These are phyloP conservation scores for Lysiphlebus fabarum DNA, from an alignment of 1,140 invertebrate species.

Conservation along the genomic window DNA sequence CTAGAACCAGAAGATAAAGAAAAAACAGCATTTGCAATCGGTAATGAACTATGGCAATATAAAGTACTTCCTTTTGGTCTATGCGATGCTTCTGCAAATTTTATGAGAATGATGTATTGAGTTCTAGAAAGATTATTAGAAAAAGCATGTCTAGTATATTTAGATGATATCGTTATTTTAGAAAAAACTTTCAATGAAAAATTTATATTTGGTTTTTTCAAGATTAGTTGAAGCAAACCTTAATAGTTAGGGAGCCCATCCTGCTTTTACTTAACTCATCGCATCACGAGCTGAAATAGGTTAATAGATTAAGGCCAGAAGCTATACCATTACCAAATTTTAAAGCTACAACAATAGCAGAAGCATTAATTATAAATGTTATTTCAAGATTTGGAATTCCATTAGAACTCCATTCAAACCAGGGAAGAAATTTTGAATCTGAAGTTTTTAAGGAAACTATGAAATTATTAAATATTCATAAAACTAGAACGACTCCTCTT, in stretches of 20 bases:
- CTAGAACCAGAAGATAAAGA: conserved; percentile 36
- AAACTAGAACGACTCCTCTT: conserved; percentile 40
- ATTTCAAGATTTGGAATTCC: conserved; percentile 27
- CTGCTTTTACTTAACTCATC: conserved; percentile 23
- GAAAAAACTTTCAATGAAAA: conserved; percentile 27
- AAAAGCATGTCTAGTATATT: conserved; percentile 35
- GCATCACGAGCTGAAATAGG: conserved; percentile 29
- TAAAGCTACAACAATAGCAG: conserved; percentile 19
- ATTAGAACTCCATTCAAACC: conserved; percentile 44
- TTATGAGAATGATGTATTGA: neutral
- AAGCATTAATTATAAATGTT: conserved; percentile 23
- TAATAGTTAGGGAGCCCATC: conserved; percentile 21
- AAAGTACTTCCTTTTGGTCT: conserved; percentile 46
- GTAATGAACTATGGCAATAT: conserved; percentile 36
- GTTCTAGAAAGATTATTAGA: conserved; percentile 26
- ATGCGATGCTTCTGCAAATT: conserved; percentile 6
- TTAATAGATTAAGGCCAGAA: too few relatives aligned
- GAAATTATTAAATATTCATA: conserved; percentile 34
- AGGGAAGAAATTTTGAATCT: conserved; percentile 44
- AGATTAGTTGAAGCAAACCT: conserved; percentile 27
- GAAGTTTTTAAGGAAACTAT: conserved; percentile 35
- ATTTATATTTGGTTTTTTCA: conserved; percentile 29
- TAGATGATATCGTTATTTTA: conserved; percentile 36
- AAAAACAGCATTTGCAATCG: conserved; percentile 49
- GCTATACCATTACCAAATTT: conserved; percentile 25